Conservation (phyloP, 2,113 vertebrate species). For the Notechis scutatus region DNA sequence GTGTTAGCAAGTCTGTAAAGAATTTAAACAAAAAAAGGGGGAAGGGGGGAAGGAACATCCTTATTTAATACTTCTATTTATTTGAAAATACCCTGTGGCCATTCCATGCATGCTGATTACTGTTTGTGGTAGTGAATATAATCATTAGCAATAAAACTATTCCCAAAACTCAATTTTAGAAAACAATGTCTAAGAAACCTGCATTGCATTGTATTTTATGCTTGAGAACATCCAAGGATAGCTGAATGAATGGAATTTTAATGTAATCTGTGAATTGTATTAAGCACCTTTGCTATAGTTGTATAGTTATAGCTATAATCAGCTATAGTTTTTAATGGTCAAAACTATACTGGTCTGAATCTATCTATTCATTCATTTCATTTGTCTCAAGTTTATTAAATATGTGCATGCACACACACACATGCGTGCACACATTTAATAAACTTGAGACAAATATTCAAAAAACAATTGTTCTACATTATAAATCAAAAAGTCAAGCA, state of each 20-base stretch:
- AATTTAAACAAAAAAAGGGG: not conserved
- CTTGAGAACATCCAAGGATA: not conserved
- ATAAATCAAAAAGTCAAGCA: not conserved
- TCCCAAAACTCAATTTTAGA: not conserved
- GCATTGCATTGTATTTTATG: not conserved
- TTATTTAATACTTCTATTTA: not conserved
- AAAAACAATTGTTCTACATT: not conserved
- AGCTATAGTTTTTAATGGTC: not conserved
- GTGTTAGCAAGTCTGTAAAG: not conserved
- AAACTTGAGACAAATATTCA: not conserved
- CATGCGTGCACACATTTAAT: not conserved
- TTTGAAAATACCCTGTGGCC: not conserved
- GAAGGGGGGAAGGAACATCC: not conserved
- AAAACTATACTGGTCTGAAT: not conserved
- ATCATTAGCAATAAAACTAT: not conserved
- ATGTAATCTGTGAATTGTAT: not conserved
- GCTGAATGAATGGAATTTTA: not conserved
- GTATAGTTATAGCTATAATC: not conserved
- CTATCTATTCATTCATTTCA: not conserved
- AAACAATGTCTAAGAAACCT: not conserved
- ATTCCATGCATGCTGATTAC: not conserved
- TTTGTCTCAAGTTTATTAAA: too few relatives aligned
- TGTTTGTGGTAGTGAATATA: not conserved
- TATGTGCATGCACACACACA: accelerated
- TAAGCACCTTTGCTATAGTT: not conserved